Percentiles rank a stretch among this genome's conserved stretches.
Evolutionary conservation across 2,797 vertebrate species (phyloP).

Genomic region (Sylvilagus floridanus): DNA sequence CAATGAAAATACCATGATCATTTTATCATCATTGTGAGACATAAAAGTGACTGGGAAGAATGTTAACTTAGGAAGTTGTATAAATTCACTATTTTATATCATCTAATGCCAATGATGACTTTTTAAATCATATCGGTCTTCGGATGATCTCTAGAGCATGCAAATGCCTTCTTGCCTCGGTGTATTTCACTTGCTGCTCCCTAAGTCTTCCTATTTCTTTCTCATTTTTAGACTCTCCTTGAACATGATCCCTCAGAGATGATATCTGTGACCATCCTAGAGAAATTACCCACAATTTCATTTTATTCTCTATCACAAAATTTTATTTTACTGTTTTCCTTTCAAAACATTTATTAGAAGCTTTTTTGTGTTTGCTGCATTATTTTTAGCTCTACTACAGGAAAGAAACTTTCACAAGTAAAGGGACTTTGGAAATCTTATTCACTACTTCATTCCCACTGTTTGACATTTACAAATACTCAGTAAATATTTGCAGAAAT

Average conservation of each 20-base stretch:
- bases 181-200: background rate
- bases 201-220: background rate
- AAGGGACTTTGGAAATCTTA: background rate
- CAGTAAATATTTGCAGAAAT: slow-evolving; percentile 7
- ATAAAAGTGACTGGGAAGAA: background rate
- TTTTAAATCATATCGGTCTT: background rate
- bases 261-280: background rate
- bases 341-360: background rate
- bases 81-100: background rate
- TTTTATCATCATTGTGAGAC: background rate
- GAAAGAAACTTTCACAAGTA: background rate
- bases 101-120: background rate
- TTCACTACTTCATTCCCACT: background rate
- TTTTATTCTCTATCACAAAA: background rate
- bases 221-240: background rate
- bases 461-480: background rate
- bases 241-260: background rate
- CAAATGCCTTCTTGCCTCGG: background rate
- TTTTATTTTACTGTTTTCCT: background rate
- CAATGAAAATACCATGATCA: background rate
- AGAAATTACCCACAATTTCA: background rate
- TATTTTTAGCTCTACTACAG: background rate
- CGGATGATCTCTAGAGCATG: background rate
- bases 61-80: background rate
- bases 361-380: background rate